phyloP scores from a whole-genome alignment of 2,888 invertebrate genomes.

The Drosophila parthenogenetica region DNA sequence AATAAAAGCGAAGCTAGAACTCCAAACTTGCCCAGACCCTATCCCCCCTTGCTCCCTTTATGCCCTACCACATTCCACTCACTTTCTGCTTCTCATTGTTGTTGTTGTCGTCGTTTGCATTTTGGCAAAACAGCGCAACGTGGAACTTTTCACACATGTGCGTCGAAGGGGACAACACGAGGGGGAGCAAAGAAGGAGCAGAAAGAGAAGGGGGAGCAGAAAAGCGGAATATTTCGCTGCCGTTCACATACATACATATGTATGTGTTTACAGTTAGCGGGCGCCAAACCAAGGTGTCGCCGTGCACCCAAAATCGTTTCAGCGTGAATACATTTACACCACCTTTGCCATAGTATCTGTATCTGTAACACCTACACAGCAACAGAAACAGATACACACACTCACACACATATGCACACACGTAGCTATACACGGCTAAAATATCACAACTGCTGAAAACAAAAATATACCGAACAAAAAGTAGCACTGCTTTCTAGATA shows the following conservation, averaged over 20 bases:
- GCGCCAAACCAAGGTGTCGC: conserved; percentile 80
- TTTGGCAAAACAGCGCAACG: conserved; percentile 76
- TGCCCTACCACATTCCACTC: neutral
- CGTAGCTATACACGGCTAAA: neutral
- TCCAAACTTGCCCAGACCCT: neutral
- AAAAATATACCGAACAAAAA: too few species aligned
- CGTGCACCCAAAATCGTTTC: conserved; percentile 80
- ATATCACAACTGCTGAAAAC: too few species aligned
- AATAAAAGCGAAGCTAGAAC: conserved; percentile 23
- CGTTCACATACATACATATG: conserved; percentile 58
- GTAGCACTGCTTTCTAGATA: too few species aligned
- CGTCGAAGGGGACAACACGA: neutral
- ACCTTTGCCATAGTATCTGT: conserved; percentile 30
- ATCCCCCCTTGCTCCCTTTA: neutral
- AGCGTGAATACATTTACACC: conserved; percentile 77
- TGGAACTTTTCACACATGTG: conserved; percentile 76
- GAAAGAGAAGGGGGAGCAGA: neutral
- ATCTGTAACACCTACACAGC: conserved; percentile 33
- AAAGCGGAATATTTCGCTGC: conserved; percentile 36
- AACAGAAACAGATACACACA: neutral
- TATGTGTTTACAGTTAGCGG: conserved; percentile 79
- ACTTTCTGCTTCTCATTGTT: conserved; percentile 27
- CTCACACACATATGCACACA: conserved; percentile 1
- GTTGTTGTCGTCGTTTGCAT: conserved; percentile 68
- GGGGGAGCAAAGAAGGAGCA: neutral